phyloP scores from a whole-genome alignment of 2,888 invertebrate genomes.

The Azorinus chamasolen region DNA sequence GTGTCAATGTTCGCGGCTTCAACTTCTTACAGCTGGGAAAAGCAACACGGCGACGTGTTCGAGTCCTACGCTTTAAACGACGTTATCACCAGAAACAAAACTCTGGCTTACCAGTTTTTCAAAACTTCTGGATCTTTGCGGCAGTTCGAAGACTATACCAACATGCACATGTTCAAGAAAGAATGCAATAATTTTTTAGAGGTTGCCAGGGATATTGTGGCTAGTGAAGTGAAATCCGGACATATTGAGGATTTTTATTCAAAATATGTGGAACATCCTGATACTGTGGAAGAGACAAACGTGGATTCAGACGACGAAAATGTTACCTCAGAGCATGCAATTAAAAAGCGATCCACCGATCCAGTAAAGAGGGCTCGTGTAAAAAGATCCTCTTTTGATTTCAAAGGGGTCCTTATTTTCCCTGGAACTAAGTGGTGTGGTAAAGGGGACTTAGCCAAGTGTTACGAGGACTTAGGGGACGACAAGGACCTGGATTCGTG shows the following conservation, averaged over 20 bases:
- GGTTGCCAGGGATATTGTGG: constrained; percentile 30
- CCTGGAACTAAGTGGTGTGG: constrained; percentile 98
- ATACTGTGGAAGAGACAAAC: neutral
- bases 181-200: constrained; percentile 44
- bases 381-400: constrained; percentile 56
- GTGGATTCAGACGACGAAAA: too few relatives aligned
- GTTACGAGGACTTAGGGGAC: constrained; percentile 94
- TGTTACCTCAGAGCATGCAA: too few relatives aligned
- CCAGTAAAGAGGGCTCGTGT: constrained; percentile 46
- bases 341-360: constrained; percentile 42
- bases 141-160: constrained; percentile 29
- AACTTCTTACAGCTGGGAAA: neutral
- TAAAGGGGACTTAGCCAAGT: constrained; percentile 93
- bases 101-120: constrained; percentile 31
- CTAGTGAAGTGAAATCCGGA: constrained; percentile 29
- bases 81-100: constrained; percentile 19
- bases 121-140: constrained; percentile 16
- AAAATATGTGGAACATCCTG: constrained; percentile 29
- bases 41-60: constrained; percentile 54
- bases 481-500: constrained; percentile 94
- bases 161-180: constrained; percentile 26
- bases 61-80: constrained; percentile 23
- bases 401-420: constrained; percentile 89
- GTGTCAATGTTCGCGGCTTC: constrained; percentile 58
- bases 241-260: constrained; percentile 24